Base-by-base conservation (phyloP, 2,113 vertebrate species). In the Erythrocercus mccallii region DNA sequence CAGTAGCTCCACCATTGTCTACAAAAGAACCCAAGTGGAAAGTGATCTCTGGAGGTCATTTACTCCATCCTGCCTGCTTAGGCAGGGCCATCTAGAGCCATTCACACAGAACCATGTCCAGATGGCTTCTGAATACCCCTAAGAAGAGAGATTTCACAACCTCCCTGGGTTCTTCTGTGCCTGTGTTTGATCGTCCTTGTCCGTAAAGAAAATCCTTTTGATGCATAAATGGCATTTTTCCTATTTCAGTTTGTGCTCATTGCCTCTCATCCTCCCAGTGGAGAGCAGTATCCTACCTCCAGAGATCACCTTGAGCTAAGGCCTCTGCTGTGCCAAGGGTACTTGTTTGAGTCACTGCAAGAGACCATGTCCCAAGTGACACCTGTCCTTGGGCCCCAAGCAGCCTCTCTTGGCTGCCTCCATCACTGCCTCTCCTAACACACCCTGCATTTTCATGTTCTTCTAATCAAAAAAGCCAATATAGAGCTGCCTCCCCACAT, bases 381-480 rank as follows among this genome's bases (percentile, higher is more conserved):
- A 27, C 28, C 80, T 35, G 76, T 22, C 40, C 66, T 13, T 1
- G 2, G 13, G 2, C 23, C 33, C 30, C 81, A 64, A 0, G 38
- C 53, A 64, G 42, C 38, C 42, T 51, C 65, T 42, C 11, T 7
- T 53, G 61, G 22, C 28, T 71, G 47, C 47, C 71, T 74, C 27
- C 38, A 12, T 24, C 56, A 77, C 18, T 4, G 2, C 15, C 0
- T 3, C 48, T 78, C 60, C 40, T 61, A n/a, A 13, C 0, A 1
- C 30, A 31, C 15, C 5, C 12, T 48, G 51, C 12, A 45, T 40
- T 73, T 89, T 53, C 13, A 78, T 19, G 31, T 83, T 27, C 61
- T 82, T 35, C 31, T 68, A 64, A 45, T 16, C 24, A 82, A 35
- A 81, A 91, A 71, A 42, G 2, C 2, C 38, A 42, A 28, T 7